These are phyloP conservation scores for Cyanoramphus novaezelandiae DNA, from an alignment of 2,113 vertebrate genomes.

Conservation along the genomic window DNA sequence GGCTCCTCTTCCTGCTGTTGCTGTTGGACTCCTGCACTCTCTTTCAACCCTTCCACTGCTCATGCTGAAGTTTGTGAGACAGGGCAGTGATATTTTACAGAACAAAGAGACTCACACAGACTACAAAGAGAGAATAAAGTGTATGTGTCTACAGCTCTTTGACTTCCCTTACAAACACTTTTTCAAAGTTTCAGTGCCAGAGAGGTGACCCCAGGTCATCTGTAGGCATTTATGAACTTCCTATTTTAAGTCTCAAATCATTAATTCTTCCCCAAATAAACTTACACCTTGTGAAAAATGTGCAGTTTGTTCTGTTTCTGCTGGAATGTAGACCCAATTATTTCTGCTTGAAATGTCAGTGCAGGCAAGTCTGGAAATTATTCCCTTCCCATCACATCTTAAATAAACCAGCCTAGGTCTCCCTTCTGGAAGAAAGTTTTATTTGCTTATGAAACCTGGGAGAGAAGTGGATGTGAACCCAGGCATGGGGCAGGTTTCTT, in stretches of 20 bases:
- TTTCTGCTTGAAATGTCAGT: conserved; percentile 1
- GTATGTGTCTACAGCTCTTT: background rate
- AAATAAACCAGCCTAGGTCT: background rate
- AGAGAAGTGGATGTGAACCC: background rate
- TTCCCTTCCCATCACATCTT: background rate
- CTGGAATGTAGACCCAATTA: background rate
- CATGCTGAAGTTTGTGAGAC: rapidly evolving
- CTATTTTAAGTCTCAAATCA: background rate
- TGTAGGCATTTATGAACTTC: background rate
- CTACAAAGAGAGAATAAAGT: background rate
- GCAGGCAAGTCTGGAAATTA: background rate
- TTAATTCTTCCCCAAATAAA: background rate
- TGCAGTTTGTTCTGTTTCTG: background rate
- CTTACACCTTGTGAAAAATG: background rate
- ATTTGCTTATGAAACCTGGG: background rate
- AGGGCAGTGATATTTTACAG: background rate
- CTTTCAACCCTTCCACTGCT: background rate
- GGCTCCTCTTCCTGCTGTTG: rapidly evolving
- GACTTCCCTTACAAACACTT: background rate
- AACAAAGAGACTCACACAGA: background rate
- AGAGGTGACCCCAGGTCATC: background rate
- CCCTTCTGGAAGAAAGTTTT: background rate
- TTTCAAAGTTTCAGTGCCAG: background rate
- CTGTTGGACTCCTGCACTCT: background rate
- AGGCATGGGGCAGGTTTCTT: background rate